Evolutionary conservation across 2,797 vertebrate species (phyloP).

Genomic region (Poeciliopsis paucimaculata): DNA sequence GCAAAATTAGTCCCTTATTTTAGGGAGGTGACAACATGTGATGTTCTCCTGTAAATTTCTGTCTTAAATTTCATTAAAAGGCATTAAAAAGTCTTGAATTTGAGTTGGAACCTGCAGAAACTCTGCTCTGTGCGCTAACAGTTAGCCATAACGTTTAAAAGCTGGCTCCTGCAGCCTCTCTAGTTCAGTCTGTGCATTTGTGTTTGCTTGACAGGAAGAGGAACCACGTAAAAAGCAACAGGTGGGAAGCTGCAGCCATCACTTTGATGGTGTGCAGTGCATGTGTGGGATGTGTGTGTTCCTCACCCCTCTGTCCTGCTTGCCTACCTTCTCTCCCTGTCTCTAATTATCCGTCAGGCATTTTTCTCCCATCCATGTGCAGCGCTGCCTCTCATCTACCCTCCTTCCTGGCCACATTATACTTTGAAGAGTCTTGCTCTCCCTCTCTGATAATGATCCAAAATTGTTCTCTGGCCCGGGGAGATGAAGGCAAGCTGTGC

Average conservation of each 20-base stretch:
- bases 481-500: conserved; percentile 63
- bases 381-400: conserved; percentile 64
- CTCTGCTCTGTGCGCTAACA: background rate
- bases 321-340: conserved; percentile 36
- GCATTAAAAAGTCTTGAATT: too few species aligned
- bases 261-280: conserved; percentile 60
- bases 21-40: too few species aligned
- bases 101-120: too few species aligned
- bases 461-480: conserved; percentile 57
- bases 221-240: conserved; percentile 49
- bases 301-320: conserved; percentile 18
- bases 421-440: conserved; percentile 60
- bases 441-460: conserved; percentile 66
- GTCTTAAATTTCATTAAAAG: too few species aligned
- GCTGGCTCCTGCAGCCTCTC: background rate
- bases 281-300: conserved; percentile 39
- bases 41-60: too few species aligned
- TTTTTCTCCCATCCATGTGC: conserved; percentile 54
- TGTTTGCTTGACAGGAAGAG: conserved; percentile 3
- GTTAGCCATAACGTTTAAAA: background rate
- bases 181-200: background rate
- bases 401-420: conserved; percentile 54
- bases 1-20: too few species aligned
- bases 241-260: conserved; percentile 61
- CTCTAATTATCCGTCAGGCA: conserved; percentile 70